A percentile compares a stretch with the other conserved stretches of the same genome.
phyloP scores from a whole-genome alignment of 2,888 invertebrate species.

The Eupelmus urozonus region DNA sequence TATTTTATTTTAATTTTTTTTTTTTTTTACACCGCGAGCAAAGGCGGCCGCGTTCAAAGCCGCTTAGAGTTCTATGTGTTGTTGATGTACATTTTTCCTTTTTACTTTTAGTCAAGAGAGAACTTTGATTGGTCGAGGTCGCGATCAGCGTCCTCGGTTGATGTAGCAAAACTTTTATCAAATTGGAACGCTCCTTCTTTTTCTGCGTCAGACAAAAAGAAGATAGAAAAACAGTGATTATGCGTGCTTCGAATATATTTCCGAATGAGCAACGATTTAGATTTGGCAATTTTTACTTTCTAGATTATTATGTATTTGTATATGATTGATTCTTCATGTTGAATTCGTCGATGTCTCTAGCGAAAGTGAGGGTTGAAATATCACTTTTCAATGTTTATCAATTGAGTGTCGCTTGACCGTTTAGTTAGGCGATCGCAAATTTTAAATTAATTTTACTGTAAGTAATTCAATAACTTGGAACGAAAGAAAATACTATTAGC shows the following conservation, averaged over 20 bases:
- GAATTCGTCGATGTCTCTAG: conserved; percentile 45
- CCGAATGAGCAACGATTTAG: conserved; percentile 15
- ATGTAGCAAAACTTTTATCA: conserved; percentile 44
- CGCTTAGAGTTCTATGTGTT: conserved; percentile 65
- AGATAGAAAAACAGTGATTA: conserved; percentile 32
- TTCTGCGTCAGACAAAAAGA: conserved; percentile 23
- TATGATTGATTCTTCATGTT: conserved; percentile 45
- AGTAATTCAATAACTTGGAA: conserved; percentile 46
- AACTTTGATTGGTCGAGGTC: conserved; percentile 37
- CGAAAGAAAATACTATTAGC: conserved; percentile 50
- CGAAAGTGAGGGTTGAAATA: conserved; percentile 30
- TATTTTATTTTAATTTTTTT: conserved; percentile 43
- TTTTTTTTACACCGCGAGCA: conserved; percentile 22
- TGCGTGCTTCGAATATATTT: conserved; percentile 28
- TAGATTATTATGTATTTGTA: conserved; percentile 44
- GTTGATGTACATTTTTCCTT: conserved; percentile 66
- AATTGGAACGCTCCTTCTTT: conserved; percentile 29
- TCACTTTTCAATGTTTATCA: conserved; percentile 32
- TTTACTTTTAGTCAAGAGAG: conserved; percentile 49
- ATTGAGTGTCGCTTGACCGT: conserved; percentile 1
- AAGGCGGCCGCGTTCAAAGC: conserved; percentile 29
- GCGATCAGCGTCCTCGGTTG: conserved; percentile 8
- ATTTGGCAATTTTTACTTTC: conserved; percentile 54
- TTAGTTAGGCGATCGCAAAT: conserved; percentile 22
- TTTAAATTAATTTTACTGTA: conserved; percentile 53